Conservation (phyloP, 2,797 vertebrate species). For the Eremophila alpestris region DNA sequence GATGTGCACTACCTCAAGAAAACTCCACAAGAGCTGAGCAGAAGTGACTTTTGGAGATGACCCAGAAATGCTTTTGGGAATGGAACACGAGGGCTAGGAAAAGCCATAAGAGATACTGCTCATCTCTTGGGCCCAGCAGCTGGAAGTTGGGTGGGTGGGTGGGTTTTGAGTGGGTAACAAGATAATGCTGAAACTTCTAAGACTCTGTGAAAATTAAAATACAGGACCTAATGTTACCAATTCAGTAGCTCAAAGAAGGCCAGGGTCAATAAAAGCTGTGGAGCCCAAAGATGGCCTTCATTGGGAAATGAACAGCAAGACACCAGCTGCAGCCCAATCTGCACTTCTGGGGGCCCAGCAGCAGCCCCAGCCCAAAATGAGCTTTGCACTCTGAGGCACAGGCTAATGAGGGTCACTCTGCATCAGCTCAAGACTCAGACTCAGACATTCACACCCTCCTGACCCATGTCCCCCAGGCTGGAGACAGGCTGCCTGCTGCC, state of each 20-base stretch:
- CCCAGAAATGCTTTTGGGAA: conserved; percentile 17
- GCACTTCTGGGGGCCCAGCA: not conserved
- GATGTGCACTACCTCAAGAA: conserved; percentile 7
- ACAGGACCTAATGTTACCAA: not conserved
- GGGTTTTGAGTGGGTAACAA: not conserved
- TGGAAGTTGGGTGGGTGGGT: not conserved
- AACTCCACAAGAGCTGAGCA: not conserved
- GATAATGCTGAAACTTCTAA: not conserved
- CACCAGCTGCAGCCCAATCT: not conserved
- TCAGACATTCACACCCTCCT: rapidly evolving
- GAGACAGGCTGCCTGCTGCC: not conserved
- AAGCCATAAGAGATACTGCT: not conserved
- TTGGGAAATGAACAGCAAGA: not conserved
- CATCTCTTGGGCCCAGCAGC: not conserved
- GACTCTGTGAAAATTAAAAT: not conserved
- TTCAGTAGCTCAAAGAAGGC: not conserved
- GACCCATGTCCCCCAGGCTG: not conserved
- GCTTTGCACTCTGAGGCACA: not conserved
- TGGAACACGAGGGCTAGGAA: not conserved
- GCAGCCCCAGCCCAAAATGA: not conserved
- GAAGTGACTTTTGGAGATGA: conserved; percentile 6
- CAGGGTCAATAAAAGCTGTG: not conserved
- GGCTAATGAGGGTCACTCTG: not conserved
- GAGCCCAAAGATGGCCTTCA: not conserved
- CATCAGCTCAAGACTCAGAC: not conserved